Evolutionary conservation across 2,888 invertebrate species (phyloP), one percentile per base, ranked within the genome.

Genomic region (Oxystoma pomonae): DNA sequence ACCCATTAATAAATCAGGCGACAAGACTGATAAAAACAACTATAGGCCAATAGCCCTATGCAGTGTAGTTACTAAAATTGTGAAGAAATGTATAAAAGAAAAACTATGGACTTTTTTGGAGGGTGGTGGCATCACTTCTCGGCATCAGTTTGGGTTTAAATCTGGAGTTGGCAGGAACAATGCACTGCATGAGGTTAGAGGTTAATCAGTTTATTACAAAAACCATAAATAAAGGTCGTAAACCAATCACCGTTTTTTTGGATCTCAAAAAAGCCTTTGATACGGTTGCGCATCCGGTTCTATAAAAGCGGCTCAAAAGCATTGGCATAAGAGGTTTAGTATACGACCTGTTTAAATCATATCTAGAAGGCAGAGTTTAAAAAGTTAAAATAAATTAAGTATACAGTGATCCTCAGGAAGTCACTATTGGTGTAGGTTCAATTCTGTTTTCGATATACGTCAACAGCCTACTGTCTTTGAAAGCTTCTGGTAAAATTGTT

Each of bases 1-100:
- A 53, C 53, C 59, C 2, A 17, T 59, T 52, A 19, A 59, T 59
- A 53, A 59, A 59, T 51, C 52, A 52, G 59, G 59, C 51, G 22
- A 53, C 53, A 53, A 16, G 53, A 53, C 59, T 18, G 59, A 59
- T 52, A 35, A 35, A 35, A 35, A 35, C 12, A 35, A 35, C 35
- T 35, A 35, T 35, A 35, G 35, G 35, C 35, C 35, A 7, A 35
- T 35, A 35, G 35, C 35, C 3, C 12, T 35, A 35, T 35, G 35
- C 12, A 35, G 35, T 35, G 12, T 7, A 7, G 5, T 35, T 7
- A 35, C 3, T 35, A 35, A 35, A 12, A 35, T 35, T 7, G 35
- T 35, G 35, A 12, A 35, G 12, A 35, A 35, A 12, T 35, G 3
- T 35, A 35, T 35, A 7, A 35, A 35, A 12, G 35, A 35, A 35